Conservation (phyloP, 1,140 invertebrate species). For the Drosophila fuyamai region DNA sequence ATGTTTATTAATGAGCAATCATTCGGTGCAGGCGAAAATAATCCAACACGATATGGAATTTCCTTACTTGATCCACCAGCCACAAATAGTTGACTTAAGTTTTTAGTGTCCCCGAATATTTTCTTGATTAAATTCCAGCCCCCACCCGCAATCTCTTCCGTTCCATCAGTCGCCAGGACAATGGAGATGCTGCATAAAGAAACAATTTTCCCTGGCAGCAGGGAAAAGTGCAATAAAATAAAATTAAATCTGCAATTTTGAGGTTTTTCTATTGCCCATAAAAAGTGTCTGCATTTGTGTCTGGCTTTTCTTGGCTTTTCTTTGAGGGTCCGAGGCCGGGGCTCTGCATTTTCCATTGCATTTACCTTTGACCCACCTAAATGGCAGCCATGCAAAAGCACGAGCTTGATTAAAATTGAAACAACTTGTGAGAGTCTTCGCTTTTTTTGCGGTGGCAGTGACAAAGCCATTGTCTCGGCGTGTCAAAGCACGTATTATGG, state of each 20-base stretch:
- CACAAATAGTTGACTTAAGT: slow-evolving; percentile 6
- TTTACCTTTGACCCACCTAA: slow-evolving; percentile 73
- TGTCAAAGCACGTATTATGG: slow-evolving; percentile 64
- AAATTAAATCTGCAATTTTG: slow-evolving; percentile 84
- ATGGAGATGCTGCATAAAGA: slow-evolving; percentile 51
- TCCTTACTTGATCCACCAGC: neutral
- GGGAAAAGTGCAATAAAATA: slow-evolving; percentile 74
- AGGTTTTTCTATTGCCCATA: slow-evolving; percentile 70
- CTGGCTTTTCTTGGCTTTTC: slow-evolving; percentile 32
- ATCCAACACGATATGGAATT: slow-evolving; percentile 4
- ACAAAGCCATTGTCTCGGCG: slow-evolving; percentile 30
- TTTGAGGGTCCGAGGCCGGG: slow-evolving; percentile 10
- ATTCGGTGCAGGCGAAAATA: slow-evolving; percentile 52
- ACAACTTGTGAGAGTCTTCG: slow-evolving; percentile 41
- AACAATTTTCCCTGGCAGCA: slow-evolving; percentile 68
- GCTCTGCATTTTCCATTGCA: slow-evolving; percentile 24
- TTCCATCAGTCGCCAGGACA: slow-evolving; percentile 43
- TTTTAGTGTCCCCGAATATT: slow-evolving; percentile 32
- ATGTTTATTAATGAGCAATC: slow-evolving; percentile 79
- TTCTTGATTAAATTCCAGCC: slow-evolving; percentile 42
- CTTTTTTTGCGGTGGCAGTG: slow-evolving; percentile 3
- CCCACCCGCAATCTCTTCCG: slow-evolving; percentile 16
- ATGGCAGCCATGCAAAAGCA: slow-evolving; percentile 69
- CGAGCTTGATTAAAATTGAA: slow-evolving; percentile 75
- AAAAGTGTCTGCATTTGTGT: slow-evolving; percentile 75